Evolutionary conservation across 2,888 invertebrate species (phyloP), one percentile per base, ranked within the genome.

Genomic region (Euphydryas editha): DNA sequence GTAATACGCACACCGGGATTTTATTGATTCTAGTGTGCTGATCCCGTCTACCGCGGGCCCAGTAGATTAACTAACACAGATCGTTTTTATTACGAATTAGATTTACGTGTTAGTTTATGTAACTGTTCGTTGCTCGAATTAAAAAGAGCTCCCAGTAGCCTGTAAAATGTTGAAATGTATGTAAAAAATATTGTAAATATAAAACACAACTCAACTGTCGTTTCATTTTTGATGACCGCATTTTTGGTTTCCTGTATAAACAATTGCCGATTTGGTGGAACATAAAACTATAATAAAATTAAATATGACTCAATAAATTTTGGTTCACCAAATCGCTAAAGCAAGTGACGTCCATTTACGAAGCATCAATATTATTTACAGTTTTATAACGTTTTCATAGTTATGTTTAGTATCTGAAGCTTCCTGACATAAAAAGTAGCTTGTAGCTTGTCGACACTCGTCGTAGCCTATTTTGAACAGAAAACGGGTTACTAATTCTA

Each of bases 81-180:
- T 86, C 87, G 87, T 88, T 91, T 90, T 92, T 91, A 91, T 92
- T 90, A 88, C 90, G 83, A 86, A 86, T 88, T 90, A 92, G 92
- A 92, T 91, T 89, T 87, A 92, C 85, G 90, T 92, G 91, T 91
- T 91, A 92, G 91, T 90, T 88, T 87, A 91, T 90, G 90, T 92
- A 91, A 91, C 79, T 91, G 91, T 92, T 92, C 92, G 91, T 92
- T 89, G 92, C 92, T 92, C 92, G 92, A 92, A 92, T 92, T 88
- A 92, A 92, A 92, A 92, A 87, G 92, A 92, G 92, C 91, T 91
- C 90, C 87, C 85, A 85, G 92, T 92, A 92, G 92, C 85, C 86
- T 90, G 92, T 92, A 92, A 88, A 86, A 90, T 90, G 92, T 92
- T 92, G 88, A 91, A 92, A 90, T 91, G 90, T 88, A 90, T 91